Base-by-base conservation (phyloP, 1,140 invertebrate species). In the Drosophila nikananu region DNA sequence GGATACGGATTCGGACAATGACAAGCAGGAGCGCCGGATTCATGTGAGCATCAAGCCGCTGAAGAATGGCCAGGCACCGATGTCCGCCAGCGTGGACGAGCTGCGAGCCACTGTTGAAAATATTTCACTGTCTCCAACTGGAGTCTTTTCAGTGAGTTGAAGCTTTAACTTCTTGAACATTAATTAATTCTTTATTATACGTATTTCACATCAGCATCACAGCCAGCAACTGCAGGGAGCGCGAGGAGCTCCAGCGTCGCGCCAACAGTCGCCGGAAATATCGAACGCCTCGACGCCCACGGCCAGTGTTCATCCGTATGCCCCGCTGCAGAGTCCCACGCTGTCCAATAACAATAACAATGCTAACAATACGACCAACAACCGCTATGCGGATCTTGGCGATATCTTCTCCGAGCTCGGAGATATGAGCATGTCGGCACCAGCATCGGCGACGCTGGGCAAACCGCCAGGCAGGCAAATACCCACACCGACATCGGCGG, bases 31-130 rank as follows among this genome's bases (percentile, higher is more conserved):
- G 84, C 95, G 96, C 67, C 98, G 98, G 93, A 97, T 99, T 75
- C 97, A 97, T 93, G 97, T 99, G 17, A 97, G 98, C 94, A 99
- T 99, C 70, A 99, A 99, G 94, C 98, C 98, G 6, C 94, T 99
- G 7, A 98, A 95, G 92, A 98, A 98, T 94, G 97, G 97, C 42
- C 95, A 95, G 58, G 96, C 95, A 75, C 97, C 96, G 25, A 97
- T 98, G 94, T 98, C 97, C 80, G 97, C 97, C 15, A 98, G 97
- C 93, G 97, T 99, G 9, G 98, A 99, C 94, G 98, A 99, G 93
- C 94, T 99, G 3, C 94, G 97, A 83, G 97, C 97, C 17, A 98
- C 98, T 19, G 97, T 99, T 51, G 98, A 97, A 93, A 98, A 97
- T 93, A 95, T 99, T 65, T 97, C 98, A 37, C 89, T 99, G 27